Evolutionary conservation across 2,797 vertebrate species (phyloP).

Genomic region (Hybognathus amarus): DNA sequence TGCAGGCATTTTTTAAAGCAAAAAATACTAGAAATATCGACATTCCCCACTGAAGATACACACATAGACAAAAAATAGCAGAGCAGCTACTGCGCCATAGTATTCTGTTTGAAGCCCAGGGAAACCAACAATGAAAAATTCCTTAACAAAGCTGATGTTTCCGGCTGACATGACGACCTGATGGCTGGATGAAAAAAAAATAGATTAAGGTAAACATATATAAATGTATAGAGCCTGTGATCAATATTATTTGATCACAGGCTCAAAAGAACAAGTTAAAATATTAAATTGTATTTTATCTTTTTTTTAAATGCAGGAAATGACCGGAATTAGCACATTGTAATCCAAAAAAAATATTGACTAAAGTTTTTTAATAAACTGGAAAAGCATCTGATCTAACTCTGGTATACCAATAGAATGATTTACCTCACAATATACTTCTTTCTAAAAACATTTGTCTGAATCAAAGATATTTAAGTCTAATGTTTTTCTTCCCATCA

Average conservation of each 20-base stretch:
- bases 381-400: neutral
- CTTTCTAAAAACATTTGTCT: neutral
- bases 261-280: neutral
- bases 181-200: neutral
- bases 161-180: conserved; percentile 36
- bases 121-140: conserved; percentile 77
- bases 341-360: neutral
- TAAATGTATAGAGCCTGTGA: no score
- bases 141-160: conserved; percentile 66
- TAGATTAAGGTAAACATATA: neutral
- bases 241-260: no score
- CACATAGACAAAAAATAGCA: conserved; percentile 68
- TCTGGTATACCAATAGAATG: neutral
- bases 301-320: neutral
- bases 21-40: conserved; percentile 66
- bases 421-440: neutral
- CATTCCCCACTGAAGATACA: conserved; percentile 70
- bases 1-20: conserved; percentile 65
- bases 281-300: neutral
- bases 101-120: conserved; percentile 70
- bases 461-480: conserved; percentile 5
- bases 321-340: neutral
- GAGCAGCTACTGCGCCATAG: conserved; percentile 56
- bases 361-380: neutral
- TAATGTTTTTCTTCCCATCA: neutral